phyloP scores from a whole-genome alignment of 2,888 invertebrate genomes.

The Andrena fulva region DNA sequence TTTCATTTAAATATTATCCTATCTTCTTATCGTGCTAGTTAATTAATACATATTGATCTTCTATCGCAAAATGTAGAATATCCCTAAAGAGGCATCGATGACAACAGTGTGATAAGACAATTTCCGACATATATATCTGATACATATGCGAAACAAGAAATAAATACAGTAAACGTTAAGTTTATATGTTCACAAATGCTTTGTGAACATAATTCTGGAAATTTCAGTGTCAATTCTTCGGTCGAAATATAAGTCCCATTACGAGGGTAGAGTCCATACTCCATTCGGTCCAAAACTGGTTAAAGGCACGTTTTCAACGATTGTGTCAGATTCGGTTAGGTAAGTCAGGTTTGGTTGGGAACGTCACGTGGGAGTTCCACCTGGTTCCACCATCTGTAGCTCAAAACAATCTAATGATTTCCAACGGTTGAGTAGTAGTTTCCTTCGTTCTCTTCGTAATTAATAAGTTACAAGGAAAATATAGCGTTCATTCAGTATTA shows the following conservation, averaged over 20 bases:
- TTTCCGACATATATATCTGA: neutral
- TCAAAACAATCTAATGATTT: neutral
- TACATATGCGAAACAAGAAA: neutral
- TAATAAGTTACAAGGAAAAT: no score
- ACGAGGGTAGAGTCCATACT: neutral
- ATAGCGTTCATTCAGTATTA: neutral
- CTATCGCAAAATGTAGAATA: neutral
- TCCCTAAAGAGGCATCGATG: neutral
- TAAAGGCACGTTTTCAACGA: conserved; percentile 14
- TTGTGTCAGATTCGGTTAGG: no score
- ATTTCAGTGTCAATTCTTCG: neutral
- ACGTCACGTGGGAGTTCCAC: neutral
- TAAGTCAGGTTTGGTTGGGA: conserved; percentile 12
- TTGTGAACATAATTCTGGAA: neutral
- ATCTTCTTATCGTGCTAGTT: neutral
- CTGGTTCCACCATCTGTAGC: neutral
- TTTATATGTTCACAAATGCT: conserved; percentile 3
- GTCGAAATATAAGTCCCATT: neutral
- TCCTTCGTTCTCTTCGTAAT: no score
- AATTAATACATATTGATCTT: conserved; percentile 10
- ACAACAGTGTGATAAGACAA: neutral
- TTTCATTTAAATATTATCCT: neutral
- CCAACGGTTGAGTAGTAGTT: no score
- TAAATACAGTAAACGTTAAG: neutral
- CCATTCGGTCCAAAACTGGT: neutral